A percentile compares a stretch with the other conserved stretches of the same genome.
Evolutionary conservation across 2,797 vertebrate genomes (phyloP).

Genomic region (Falco columbarius): DNA sequence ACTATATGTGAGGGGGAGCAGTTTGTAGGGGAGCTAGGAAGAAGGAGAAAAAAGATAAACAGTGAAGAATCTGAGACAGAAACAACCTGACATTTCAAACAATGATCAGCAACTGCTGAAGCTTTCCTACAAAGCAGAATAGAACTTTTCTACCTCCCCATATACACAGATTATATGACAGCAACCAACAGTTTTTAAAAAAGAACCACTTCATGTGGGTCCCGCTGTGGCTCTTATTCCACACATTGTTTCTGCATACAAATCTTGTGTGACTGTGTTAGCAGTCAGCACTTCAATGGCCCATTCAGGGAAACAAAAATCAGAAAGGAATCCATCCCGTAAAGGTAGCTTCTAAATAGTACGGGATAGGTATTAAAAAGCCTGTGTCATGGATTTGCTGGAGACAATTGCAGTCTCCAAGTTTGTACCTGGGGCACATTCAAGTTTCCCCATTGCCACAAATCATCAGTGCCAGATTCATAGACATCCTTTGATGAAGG

Average conservation of each 20-base stretch:
- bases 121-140: conserved; percentile 39
- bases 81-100: background rate
- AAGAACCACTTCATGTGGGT: background rate
- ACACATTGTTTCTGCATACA: conserved; percentile 37
- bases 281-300: conserved; percentile 18
- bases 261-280: conserved; percentile 33
- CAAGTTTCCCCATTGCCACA: background rate
- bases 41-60: background rate
- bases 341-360: conserved; percentile 36
- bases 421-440: background rate
- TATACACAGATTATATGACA: background rate
- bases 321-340: conserved; percentile 26
- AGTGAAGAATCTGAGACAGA: conserved; percentile 7
- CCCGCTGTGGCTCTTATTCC: background rate
- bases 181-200: background rate
- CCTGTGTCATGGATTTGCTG: background rate
- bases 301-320: conserved; percentile 46
- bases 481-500: background rate
- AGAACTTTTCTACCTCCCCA: background rate
- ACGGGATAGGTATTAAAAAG: background rate
- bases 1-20: background rate
- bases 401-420: background rate
- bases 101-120: background rate
- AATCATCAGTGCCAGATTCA: background rate
- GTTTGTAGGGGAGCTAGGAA: background rate